These are phyloP conservation scores for Plumapathes pennacea DNA, from an alignment of 92 coral and sea anemone species.

Conservation along the genomic window DNA sequence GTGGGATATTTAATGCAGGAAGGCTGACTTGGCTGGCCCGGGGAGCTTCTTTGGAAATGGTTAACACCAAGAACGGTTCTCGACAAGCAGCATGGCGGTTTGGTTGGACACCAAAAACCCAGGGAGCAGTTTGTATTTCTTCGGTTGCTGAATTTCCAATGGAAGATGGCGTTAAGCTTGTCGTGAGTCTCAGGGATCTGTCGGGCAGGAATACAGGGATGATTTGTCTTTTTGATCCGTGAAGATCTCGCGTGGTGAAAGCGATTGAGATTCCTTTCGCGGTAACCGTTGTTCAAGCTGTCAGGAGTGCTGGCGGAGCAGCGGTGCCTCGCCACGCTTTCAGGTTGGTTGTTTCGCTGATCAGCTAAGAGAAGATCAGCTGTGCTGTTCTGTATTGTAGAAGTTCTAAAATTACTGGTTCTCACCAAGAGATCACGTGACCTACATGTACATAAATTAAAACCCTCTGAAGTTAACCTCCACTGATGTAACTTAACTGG, in stretches of 20 bases:
- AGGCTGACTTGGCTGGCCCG: constrained; percentile 87
- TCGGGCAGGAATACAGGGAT: constrained; percentile 61
- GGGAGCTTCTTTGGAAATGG: constrained; percentile 78
- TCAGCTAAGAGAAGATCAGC: no score
- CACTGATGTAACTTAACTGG: no score
- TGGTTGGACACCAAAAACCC: constrained; percentile 64
- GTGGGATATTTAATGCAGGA: constrained; percentile 52
- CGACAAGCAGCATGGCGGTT: constrained; percentile 92
- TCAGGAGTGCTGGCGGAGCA: constrained; percentile 81
- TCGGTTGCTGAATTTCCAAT: constrained; percentile 67
- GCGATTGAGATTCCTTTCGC: constrained; percentile 87
- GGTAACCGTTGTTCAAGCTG: constrained; percentile 78
- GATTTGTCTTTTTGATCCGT: constrained; percentile 89
- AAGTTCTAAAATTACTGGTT: no score
- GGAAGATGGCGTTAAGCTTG: constrained; percentile 65
- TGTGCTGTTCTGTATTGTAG: no score
- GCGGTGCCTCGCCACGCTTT: constrained; percentile 68
- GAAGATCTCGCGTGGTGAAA: constrained; percentile 83
- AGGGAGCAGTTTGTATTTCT: constrained; percentile 67
- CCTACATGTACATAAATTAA: no score
- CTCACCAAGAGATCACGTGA: no score
- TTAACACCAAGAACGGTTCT: constrained; percentile 67
- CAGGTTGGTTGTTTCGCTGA: constrained; percentile 73
- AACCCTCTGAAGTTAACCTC: no score
- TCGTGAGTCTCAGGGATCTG: constrained; percentile 78